A percentile compares a stretch with the other conserved stretches of the same genome.
Conservation (phyloP, 2,797 vertebrate genomes). For the Erithacus rubecula region DNA sequence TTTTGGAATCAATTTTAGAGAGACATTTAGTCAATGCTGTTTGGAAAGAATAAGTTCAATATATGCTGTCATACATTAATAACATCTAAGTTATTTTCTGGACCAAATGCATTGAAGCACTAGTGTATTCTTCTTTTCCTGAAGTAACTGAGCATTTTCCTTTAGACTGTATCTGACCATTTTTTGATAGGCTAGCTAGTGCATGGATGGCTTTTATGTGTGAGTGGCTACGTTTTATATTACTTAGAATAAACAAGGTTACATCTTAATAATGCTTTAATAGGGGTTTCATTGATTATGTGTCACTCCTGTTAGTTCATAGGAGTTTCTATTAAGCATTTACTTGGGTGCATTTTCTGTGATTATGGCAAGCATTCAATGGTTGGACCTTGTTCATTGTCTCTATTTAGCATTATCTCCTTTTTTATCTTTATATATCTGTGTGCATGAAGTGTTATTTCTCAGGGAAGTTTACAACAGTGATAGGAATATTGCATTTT, state of each 20-base stretch:
- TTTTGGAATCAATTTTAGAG: slow-evolving; percentile 25
- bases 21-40: slow-evolving; percentile 30
- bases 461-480: neutral
- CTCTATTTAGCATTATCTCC: neutral
- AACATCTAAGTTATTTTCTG: slow-evolving; percentile 14
- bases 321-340: slow-evolving; percentile 43
- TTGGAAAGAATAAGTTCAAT: slow-evolving; percentile 33
- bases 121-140: neutral
- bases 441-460: neutral
- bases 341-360: slow-evolving; percentile 43
- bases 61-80: slow-evolving; percentile 14
- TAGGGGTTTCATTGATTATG: slow-evolving; percentile 57
- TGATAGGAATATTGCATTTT: neutral
- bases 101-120: neutral
- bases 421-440: neutral
- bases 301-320: slow-evolving; percentile 57
- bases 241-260: slow-evolving; percentile 65
- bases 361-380: slow-evolving; percentile 42
- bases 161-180: neutral
- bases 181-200: neutral
- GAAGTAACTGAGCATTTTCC: neutral
- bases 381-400: neutral
- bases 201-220: neutral
- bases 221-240: slow-evolving; percentile 41
- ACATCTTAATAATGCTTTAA: slow-evolving; percentile 64